Evolutionary conservation across 2,113 vertebrate genomes (phyloP), one percentile per base, ranked within the genome.

Genomic region (Oreochromis niloticus): DNA sequence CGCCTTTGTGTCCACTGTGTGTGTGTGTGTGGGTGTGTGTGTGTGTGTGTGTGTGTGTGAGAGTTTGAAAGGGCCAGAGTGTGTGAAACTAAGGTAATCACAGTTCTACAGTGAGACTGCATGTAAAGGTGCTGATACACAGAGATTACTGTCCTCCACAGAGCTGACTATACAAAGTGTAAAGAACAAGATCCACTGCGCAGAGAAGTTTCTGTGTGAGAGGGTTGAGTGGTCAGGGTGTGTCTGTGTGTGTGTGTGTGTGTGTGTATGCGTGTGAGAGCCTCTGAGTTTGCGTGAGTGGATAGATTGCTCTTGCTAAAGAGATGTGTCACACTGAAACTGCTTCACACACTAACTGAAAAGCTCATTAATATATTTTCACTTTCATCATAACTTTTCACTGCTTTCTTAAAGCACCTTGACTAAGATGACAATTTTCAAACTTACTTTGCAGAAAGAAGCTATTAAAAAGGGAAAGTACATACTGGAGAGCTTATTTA

Each of bases 81-180:
- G 57, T 57, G 13, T 59, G 24, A 13, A 54, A 41, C 43, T 16
- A 50, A 52, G 46, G 6, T 80, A 66, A 41, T 30, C 39, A n/a
- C 30, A 52, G 75, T 66, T 66, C 66, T 55, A 61, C 32, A 22
- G 75, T 68, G 46, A 81, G 75, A 43, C 73, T n/a, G 71, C 55
- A 80, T 39, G 41, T 81, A 36, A 80, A 87, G 84, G 82, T 88
- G 84, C 89, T 85, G 79, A 80, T 84, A 17, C 17, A 86, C 17
- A 88, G 56, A 88, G 83, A 81, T 85, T 50, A 85, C 22, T 39
- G 59, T 80, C 9, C 10, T 79, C 80, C 19, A 71, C 55, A 41
- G 41, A 68, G 78, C 30, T 57, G 81, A 73, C 59, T 16, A 61
- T 84, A 56, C 78, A 86, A 54, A 82, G n/a, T 19, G 7, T 6